Percentiles rank a stretch among this genome's conserved stretches.
Evolutionary conservation across 2,888 invertebrate species (phyloP).

Genomic region (Poecilus cupreus): DNA sequence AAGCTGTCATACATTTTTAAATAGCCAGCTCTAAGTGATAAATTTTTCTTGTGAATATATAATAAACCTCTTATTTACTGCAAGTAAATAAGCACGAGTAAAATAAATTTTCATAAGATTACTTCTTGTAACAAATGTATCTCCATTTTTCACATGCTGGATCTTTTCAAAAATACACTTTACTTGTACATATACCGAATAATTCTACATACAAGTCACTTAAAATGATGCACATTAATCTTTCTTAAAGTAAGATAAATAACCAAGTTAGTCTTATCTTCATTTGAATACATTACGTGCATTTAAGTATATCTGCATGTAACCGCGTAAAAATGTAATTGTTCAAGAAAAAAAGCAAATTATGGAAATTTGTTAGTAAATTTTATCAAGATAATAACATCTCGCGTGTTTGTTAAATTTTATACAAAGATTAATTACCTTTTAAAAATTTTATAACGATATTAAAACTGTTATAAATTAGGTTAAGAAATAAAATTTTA

Average conservation of each 20-base stretch:
- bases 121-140: conserved; percentile 6
- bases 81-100: neutral
- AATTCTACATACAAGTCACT: conserved; percentile 14
- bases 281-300: conserved; percentile 42
- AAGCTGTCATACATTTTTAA: no score
- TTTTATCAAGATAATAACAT: neutral
- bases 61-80: no score
- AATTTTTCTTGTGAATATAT: no score
- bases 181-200: conserved; percentile 3
- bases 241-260: conserved; percentile 38
- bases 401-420: conserved; percentile 39
- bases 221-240: conserved; percentile 36
- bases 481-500: conserved; percentile 40
- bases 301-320: conserved; percentile 21
- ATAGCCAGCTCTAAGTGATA: no score
- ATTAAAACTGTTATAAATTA: conserved; percentile 50
- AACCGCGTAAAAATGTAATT: conserved; percentile 34
- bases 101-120: conserved; percentile 15
- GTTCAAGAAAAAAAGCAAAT: conserved; percentile 14
- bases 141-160: neutral
- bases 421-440: conserved; percentile 43
- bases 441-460: conserved; percentile 51
- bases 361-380: conserved; percentile 38
- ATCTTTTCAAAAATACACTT: conserved; percentile 25
- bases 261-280: conserved; percentile 27